Conservation (phyloP, 2,888 invertebrate species). For the Calliopum simillimum region DNA sequence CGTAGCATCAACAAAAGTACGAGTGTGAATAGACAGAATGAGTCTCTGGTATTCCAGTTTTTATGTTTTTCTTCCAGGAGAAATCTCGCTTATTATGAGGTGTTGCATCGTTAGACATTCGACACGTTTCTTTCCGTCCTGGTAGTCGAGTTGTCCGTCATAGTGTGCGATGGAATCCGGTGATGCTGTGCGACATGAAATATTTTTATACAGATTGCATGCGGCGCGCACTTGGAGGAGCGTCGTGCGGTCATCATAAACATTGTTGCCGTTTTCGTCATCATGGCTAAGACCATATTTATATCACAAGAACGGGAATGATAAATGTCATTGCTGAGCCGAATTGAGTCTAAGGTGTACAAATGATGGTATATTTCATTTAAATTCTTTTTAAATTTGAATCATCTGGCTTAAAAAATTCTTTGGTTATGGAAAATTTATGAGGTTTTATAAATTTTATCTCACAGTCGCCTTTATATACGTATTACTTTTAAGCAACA, state of each 20-base stretch:
- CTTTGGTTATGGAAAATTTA: too few species aligned
- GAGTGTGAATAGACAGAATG: neutral
- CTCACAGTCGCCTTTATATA: too few species aligned
- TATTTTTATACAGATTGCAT: slow-evolving; percentile 15
- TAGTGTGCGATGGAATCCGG: neutral
- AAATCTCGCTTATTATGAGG: slow-evolving; percentile 10
- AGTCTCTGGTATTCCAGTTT: neutral
- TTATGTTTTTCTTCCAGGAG: neutral
- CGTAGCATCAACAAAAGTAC: neutral
- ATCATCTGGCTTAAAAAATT: too few species aligned
- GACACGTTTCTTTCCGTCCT: slow-evolving; percentile 22
- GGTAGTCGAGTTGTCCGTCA: neutral
- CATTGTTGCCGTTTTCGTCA: neutral
- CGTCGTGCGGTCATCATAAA: neutral
- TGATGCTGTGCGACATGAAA: slow-evolving; percentile 14
- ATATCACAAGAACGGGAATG: neutral
- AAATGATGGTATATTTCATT: too few species aligned
- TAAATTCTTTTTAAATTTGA: too few species aligned
- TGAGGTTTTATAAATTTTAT: too few species aligned
- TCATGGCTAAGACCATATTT: neutral
- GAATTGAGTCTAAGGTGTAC: too few species aligned
- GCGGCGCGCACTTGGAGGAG: neutral
- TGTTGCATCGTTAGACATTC: slow-evolving; percentile 26
- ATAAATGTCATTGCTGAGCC: neutral
- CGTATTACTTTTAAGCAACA: too few species aligned